These are phyloP conservation scores for Lasioglossum malachurum DNA, from an alignment of 2,888 invertebrate genomes.

Conservation along the genomic window DNA sequence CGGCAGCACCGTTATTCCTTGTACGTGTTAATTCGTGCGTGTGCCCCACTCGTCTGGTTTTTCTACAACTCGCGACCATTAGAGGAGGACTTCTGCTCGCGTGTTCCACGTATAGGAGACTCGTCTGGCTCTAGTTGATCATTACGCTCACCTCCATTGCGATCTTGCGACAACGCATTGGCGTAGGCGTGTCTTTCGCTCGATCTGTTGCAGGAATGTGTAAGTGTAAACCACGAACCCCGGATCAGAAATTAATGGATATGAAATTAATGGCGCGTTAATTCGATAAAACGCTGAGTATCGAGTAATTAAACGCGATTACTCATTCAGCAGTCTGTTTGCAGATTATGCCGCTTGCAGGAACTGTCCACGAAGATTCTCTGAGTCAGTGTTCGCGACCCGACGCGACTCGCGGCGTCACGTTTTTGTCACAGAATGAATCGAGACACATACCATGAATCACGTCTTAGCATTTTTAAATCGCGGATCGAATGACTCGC, in stretches of 20 bases:
- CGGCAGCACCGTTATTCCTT: background rate
- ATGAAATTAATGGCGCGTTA: background rate
- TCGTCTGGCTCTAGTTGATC: conserved; percentile 43
- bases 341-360: background rate
- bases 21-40: conserved; percentile 6
- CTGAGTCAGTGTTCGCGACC: conserved; percentile 1
- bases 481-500: conserved; percentile 3
- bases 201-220: background rate
- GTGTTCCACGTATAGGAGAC: conserved; percentile 30
- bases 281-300: background rate
- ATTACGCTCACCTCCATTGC: conserved; percentile 37
- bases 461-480: background rate
- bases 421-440: conserved; percentile 2
- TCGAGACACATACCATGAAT: background rate
- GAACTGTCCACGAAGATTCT: background rate
- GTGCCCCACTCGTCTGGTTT: conserved; percentile 1
- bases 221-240: background rate
- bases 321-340: background rate
- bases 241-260: too few relatives aligned
- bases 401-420: background rate
- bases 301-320: background rate
- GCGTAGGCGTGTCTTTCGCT: conserved; percentile 8
- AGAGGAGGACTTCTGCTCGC: conserved; percentile 25
- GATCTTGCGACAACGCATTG: conserved; percentile 18
- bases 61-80: conserved; percentile 38